Conservation (phyloP, 2,113 vertebrate species). For the Hipposideros armiger region DNA sequence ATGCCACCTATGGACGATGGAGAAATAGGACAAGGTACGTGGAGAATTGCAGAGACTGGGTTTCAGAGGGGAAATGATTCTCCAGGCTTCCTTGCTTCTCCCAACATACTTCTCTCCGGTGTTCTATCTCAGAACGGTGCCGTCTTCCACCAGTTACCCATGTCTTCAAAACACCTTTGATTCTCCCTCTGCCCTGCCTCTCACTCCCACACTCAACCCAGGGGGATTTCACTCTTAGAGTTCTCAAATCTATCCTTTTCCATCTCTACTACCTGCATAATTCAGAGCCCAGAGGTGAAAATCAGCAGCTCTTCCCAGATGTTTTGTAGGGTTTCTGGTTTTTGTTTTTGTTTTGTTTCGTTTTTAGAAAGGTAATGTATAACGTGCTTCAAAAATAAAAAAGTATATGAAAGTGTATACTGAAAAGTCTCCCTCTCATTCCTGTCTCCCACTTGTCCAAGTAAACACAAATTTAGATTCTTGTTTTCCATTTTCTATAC, state of each 20-base stretch:
- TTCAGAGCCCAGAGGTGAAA: not conserved
- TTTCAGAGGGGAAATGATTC: not conserved
- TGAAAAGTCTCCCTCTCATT: not conserved
- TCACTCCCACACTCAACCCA: not conserved
- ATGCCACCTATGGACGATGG: not conserved
- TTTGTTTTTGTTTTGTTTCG: not conserved
- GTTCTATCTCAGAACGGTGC: not conserved
- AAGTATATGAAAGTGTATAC: not conserved
- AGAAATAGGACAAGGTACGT: not conserved
- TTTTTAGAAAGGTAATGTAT: constrained; percentile 9
- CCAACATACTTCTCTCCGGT: not conserved
- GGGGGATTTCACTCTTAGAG: not conserved
- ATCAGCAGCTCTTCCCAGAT: not conserved
- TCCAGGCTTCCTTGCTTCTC: not conserved
- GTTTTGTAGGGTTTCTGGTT: not conserved
- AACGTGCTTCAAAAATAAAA: constrained; percentile 16
- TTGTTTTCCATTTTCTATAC: not conserved
- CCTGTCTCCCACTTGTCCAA: not conserved
- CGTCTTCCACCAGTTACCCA: not conserved
- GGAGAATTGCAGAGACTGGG: not conserved
- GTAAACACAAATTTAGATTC: constrained; percentile 16
- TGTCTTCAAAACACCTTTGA: not conserved
- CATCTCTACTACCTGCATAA: not conserved
- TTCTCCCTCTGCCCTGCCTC: not conserved
- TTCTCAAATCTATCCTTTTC: not conserved